Percentiles rank a stretch among this genome's conserved stretches.
Evolutionary conservation across 2,888 invertebrate genomes (phyloP).

Genomic region (Synergus gifuensis): DNA sequence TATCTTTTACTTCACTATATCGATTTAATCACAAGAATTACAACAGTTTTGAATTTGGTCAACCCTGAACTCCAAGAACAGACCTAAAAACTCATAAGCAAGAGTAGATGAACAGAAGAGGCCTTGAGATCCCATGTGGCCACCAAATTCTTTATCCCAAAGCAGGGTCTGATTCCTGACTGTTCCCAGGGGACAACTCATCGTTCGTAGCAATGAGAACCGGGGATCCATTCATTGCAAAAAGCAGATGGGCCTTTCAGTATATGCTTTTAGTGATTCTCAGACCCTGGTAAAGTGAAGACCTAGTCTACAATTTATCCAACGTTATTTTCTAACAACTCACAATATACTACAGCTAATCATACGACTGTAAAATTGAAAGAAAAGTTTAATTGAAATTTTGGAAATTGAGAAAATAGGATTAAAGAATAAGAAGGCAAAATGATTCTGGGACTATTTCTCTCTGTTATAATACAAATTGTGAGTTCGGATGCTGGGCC

Average conservation of each 20-base stretch:
- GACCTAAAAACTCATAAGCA: not conserved
- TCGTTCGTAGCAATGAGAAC: not conserved
- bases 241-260: slow-evolving; percentile 30
- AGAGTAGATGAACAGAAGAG: slow-evolving; percentile 22
- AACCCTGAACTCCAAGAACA: not conserved
- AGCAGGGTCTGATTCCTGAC: slow-evolving; percentile 25
- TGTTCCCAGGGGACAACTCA: slow-evolving; percentile 19
- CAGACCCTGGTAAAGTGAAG: not conserved
- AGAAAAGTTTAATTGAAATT: not conserved
- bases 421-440: not conserved
- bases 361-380: not conserved
- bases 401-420: not conserved
- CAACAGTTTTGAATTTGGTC: not conserved
- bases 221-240: slow-evolving; percentile 34
- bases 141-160: slow-evolving; percentile 46
- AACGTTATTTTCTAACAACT: not conserved
- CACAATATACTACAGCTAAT: no score
- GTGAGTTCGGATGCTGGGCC: not conserved
- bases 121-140: slow-evolving; percentile 55
- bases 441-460: not conserved
- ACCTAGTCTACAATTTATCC: not conserved
- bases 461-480: not conserved
- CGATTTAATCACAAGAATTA: no score
- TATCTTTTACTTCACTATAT: no score
- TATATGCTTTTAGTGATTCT: slow-evolving; percentile 4